These are phyloP conservation scores for Apteryx owenii DNA, from an alignment of 2,113 vertebrate species.

Conservation along the genomic window DNA sequence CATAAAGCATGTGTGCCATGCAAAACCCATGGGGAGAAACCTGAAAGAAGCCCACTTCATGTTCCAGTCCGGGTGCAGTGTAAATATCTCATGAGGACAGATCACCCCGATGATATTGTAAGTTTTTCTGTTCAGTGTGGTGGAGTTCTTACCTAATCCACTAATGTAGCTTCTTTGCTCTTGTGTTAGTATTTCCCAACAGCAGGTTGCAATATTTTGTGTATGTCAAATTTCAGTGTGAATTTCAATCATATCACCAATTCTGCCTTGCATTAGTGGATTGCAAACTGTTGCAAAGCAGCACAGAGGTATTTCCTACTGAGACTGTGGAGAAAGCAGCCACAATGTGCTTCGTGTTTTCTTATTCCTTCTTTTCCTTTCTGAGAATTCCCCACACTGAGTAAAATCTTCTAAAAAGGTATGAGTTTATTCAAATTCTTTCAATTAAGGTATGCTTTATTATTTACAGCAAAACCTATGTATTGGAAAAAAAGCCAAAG, in stretches of 20 bases:
- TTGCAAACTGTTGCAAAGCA: background rate
- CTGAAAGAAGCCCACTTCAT: background rate
- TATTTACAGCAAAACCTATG: background rate
- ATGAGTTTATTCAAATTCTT: background rate
- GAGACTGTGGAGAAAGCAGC: background rate
- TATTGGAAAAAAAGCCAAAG: background rate
- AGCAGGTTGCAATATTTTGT: background rate
- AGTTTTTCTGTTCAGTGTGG: background rate
- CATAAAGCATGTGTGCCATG: fast-evolving
- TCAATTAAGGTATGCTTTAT: background rate
- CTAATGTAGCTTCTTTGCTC: background rate
- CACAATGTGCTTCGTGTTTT: background rate
- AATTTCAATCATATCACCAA: background rate
- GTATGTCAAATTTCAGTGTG: background rate
- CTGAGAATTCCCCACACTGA: background rate
- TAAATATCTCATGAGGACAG: background rate
- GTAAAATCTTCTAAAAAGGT: background rate
- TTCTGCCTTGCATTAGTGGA: background rate
- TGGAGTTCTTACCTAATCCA: background rate
- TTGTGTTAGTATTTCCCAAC: background rate
- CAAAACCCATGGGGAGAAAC: background rate
- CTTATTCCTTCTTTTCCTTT: background rate
- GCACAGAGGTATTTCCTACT: background rate
- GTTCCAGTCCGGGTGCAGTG: background rate
- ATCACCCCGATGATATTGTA: background rate